Evolutionary conservation across 2,797 vertebrate species (phyloP).

Genomic region (Sebastes taczanowskii): DNA sequence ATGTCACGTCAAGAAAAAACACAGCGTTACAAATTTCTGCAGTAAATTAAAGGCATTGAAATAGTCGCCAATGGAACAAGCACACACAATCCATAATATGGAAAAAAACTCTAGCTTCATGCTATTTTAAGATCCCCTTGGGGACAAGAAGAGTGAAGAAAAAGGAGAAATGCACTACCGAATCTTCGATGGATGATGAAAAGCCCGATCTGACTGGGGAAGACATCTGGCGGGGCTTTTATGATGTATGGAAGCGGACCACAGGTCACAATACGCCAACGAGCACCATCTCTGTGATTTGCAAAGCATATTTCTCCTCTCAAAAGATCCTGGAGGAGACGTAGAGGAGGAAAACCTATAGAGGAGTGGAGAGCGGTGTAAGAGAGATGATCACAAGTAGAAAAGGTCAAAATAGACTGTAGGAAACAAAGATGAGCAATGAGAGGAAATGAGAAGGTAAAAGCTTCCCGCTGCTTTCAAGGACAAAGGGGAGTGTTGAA

Average conservation of each 20-base stretch:
- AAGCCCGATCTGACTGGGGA: constrained; percentile 1
- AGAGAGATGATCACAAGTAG: background rate
- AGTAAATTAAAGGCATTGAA: background rate
- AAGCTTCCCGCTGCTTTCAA: background rate
- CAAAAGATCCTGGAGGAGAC: background rate
- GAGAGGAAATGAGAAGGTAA: background rate
- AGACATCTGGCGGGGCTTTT: constrained; percentile 21
- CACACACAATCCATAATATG: background rate
- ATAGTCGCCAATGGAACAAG: background rate
- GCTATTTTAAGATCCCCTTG: constrained; percentile 7
- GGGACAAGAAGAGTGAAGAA: background rate
- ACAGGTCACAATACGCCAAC: background rate
- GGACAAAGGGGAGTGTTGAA: background rate
- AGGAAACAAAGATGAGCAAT: constrained; percentile 1
- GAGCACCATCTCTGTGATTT: background rate
- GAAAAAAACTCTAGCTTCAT: background rate
- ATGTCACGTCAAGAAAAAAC: background rate
- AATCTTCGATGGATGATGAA: constrained; percentile 19
- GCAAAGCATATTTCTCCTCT: background rate
- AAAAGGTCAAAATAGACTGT: background rate
- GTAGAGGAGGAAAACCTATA: background rate
- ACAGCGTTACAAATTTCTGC: background rate
- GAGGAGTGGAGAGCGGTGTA: background rate
- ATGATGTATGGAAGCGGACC: constrained; percentile 35
- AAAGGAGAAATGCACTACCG: background rate